Base-by-base conservation (phyloP, 1,140 invertebrate genomes). In the Anthonomus grandis region DNA sequence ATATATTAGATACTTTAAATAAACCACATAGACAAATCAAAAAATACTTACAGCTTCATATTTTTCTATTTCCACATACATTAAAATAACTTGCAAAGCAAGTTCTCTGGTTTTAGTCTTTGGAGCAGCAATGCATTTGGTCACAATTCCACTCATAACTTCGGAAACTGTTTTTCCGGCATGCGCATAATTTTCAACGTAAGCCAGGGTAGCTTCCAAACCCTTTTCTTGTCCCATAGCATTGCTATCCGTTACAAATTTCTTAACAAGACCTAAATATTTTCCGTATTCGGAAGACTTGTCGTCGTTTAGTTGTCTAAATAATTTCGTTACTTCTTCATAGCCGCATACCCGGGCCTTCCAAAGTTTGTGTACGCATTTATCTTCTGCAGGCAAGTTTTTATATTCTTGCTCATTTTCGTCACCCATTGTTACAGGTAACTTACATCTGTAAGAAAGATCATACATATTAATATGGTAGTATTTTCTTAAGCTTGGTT, bases 21-120 rank as follows among this genome's bases (percentile, higher is more conserved):
- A 34, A 34, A 34, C 13, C 31, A 12, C 13, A 41, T 41, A 41
- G 1, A 41, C 17, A 41, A 12, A 41, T n/a, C 1, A n/a, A 17
- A 17, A 41, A 45, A 8, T 23, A 59, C 49, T 59, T 0, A 95
- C 91, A 31, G 84, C 73, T 64, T 98, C 95, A 59, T 92, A 87
- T 74, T 96, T 97, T 70, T 98, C 95, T 64, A 96, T 93, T 79
- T 98, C 95, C 64, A 97, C 83, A 70, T 89, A 97, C 89, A 96
- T 93, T 38, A 98, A 78, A 2, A 86, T 84, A 50, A 98, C 85
- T 73, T 96, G 93, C 34, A 89, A 77, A 5, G 91, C 89, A 12
- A 95, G 77, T 58, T 98, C 94, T 75, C 91, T 95, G 2, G 92
- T 97, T 74, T 93, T 95, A 1, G 87, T 82, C 78, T 89, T 93